These are phyloP conservation scores for Cheilosia scutellata DNA, from an alignment of 2,888 invertebrate species.

Conservation along the genomic window DNA sequence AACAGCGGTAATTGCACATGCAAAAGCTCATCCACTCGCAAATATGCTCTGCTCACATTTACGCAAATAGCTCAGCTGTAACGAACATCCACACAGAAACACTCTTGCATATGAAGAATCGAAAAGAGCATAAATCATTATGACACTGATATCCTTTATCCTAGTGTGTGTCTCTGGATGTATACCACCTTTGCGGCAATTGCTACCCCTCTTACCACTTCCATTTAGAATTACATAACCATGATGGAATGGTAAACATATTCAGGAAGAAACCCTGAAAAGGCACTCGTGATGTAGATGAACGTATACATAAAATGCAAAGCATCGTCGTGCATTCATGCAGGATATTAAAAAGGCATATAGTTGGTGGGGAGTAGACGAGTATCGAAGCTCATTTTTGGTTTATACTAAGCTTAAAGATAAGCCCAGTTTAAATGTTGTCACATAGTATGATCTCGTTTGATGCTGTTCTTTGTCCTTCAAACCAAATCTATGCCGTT, in stretches of 20 bases:
- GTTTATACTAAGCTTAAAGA: slow-evolving; percentile 11
- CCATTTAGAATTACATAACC: slow-evolving; percentile 41
- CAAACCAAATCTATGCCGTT: background rate
- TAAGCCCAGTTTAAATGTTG: slow-evolving; percentile 32
- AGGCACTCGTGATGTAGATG: background rate
- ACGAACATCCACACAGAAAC: background rate
- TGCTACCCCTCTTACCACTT: slow-evolving; percentile 14
- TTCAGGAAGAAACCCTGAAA: background rate
- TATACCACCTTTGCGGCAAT: background rate
- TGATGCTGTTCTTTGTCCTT: background rate
- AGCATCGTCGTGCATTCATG: slow-evolving; percentile 40
- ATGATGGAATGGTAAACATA: slow-evolving; percentile 26
- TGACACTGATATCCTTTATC: slow-evolving; percentile 34
- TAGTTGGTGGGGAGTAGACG: background rate
- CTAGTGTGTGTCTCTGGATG: slow-evolving; percentile 11
- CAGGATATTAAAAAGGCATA: slow-evolving; percentile 51
- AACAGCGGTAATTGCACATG: slow-evolving; percentile 28
- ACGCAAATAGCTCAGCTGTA: slow-evolving; percentile 1
- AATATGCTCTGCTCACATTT: slow-evolving; percentile 9
- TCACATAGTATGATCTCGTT: slow-evolving; percentile 32
- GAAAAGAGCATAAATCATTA: slow-evolving; percentile 44
- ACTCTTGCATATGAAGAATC: background rate
- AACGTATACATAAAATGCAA: slow-evolving; percentile 5
- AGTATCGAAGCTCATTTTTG: slow-evolving; percentile 3
- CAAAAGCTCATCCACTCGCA: slow-evolving; percentile 44